These are phyloP conservation scores for Erebia epiphron DNA, from an alignment of 2,888 invertebrate species.

Conservation along the genomic window DNA sequence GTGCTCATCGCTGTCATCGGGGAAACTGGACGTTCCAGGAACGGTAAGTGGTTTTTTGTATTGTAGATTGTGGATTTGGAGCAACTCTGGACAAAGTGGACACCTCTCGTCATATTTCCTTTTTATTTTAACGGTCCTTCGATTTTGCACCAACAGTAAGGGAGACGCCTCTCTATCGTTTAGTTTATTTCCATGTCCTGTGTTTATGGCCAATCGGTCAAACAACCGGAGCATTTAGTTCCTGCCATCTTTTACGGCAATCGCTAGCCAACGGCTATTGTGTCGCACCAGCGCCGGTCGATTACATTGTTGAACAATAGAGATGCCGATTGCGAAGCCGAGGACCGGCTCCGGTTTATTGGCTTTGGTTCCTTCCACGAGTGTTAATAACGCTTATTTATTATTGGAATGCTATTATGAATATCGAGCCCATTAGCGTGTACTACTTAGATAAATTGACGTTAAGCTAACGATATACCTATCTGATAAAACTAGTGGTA, in stretches of 20 bases:
- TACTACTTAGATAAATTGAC: too few species aligned
- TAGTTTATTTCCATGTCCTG: slow-evolving; percentile 30
- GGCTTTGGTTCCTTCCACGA: slow-evolving; percentile 30
- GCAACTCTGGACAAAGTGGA: too few species aligned
- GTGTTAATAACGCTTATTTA: slow-evolving; percentile 41
- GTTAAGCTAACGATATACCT: too few species aligned
- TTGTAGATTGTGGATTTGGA: too few species aligned
- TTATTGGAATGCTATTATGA: slow-evolving; percentile 51
- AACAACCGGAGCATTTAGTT: slow-evolving; percentile 66
- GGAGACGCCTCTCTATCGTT: background rate
- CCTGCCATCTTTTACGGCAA: slow-evolving; percentile 69
- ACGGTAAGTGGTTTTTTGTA: too few species aligned
- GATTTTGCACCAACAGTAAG: too few species aligned
- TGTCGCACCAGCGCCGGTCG: slow-evolving; percentile 46
- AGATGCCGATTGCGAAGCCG: slow-evolving; percentile 48
- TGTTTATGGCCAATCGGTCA: slow-evolving; percentile 70
- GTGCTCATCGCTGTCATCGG: too few species aligned
- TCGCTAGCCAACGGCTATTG: slow-evolving; percentile 59
- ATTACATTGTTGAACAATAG: slow-evolving; percentile 57
- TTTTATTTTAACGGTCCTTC: too few species aligned
- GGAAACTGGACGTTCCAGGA: too few species aligned
- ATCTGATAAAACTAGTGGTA: too few species aligned
- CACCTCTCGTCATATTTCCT: too few species aligned
- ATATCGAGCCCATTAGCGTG: background rate
- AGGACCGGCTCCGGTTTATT: slow-evolving; percentile 50